Evolutionary conservation across 2,797 vertebrate species (phyloP).

Genomic region (Bufotes viridis): DNA sequence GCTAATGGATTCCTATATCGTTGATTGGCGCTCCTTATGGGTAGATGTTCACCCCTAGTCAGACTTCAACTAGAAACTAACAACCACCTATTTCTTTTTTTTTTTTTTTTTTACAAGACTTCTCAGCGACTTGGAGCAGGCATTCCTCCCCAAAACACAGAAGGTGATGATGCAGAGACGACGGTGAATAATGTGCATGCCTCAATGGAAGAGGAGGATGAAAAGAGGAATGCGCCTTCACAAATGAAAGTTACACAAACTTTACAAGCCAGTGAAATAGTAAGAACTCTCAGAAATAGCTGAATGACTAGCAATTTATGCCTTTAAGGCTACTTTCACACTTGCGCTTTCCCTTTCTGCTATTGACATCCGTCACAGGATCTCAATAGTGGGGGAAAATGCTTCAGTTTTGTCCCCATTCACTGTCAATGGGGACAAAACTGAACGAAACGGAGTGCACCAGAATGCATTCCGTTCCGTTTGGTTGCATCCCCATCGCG

Average conservation of each 20-base stretch:
- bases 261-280: constrained; percentile 80
- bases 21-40: too few species aligned
- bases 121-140: constrained; percentile 84
- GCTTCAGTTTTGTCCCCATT: too few species aligned
- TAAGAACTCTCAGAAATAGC: constrained; percentile 70
- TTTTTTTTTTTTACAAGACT: constrained; percentile 75
- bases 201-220: constrained; percentile 70
- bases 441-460: too few species aligned
- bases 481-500: too few species aligned
- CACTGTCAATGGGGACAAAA: too few species aligned
- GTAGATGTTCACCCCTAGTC: not conserved
- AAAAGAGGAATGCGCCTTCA: constrained; percentile 78
- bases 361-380: too few species aligned
- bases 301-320: too few species aligned
- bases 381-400: too few species aligned
- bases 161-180: constrained; percentile 74
- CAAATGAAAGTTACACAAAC: constrained; percentile 77
- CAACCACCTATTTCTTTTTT: not conserved
- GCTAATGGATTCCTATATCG: too few species aligned
- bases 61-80: not conserved
- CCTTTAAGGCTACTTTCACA: too few species aligned
- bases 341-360: too few species aligned
- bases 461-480: too few species aligned
- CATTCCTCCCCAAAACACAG: constrained; percentile 78
- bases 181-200: constrained; percentile 69